A percentile compares a stretch with the other conserved stretches of the same genome.
Evolutionary conservation across 2,888 invertebrate genomes (phyloP).

Genomic region (Fragum sueziense): DNA sequence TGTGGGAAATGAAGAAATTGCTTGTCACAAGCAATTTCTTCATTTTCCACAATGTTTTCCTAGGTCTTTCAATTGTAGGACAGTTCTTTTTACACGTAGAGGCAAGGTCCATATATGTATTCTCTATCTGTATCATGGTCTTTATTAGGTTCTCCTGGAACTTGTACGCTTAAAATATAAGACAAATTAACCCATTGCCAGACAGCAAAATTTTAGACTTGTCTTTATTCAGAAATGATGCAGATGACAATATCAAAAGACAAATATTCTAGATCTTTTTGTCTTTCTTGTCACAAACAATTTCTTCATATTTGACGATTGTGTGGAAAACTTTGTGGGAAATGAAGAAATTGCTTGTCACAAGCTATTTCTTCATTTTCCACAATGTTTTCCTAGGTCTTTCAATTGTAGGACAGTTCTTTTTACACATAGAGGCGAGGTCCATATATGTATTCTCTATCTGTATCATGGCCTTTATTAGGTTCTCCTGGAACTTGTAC

Average conservation of each 20-base stretch:
- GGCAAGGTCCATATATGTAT: conserved; percentile 88
- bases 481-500: conserved; percentile 98
- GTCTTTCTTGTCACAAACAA: too few relatives aligned
- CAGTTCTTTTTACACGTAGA: conserved; percentile 91
- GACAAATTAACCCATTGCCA: too few relatives aligned
- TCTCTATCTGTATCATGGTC: conserved; percentile 98
- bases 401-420: conserved; percentile 97
- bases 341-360: too few relatives aligned
- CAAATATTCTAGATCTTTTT: too few relatives aligned
- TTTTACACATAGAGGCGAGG: conserved; percentile 85
- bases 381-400: too few relatives aligned
- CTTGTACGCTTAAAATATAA: conserved; percentile 89
- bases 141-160: conserved; percentile 98
- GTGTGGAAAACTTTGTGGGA: too few relatives aligned
- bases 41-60: background rate
- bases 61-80: conserved; percentile 88
- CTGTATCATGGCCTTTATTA: conserved; percentile 97
- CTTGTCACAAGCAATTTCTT: background rate
- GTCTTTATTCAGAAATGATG: too few relatives aligned
- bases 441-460: conserved; percentile 94
- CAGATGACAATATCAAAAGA: too few relatives aligned
- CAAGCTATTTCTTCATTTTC: too few relatives aligned
- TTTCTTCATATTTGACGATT: too few relatives aligned
- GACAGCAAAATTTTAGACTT: too few relatives aligned
- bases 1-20: background rate